These are phyloP conservation scores for Drosophila kurseongensis DNA, from an alignment of 1,140 invertebrate species.

Conservation along the genomic window DNA sequence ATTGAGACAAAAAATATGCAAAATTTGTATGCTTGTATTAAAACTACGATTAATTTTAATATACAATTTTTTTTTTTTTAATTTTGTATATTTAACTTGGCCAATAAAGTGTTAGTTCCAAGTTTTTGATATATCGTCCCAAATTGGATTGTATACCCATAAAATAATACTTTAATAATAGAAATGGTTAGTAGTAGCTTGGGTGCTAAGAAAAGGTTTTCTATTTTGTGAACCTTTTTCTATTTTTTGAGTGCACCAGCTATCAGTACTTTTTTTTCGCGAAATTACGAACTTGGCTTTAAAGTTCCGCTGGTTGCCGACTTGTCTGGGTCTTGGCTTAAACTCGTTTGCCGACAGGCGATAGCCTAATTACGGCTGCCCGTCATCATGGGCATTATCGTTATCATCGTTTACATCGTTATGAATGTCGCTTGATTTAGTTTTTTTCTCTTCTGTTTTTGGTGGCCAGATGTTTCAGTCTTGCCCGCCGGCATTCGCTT, in stretches of 20 bases:
- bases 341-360: conserved; percentile 60
- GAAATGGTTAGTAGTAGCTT: no score
- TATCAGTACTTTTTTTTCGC: conserved; percentile 1
- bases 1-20: no score
- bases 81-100: no score
- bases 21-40: no score
- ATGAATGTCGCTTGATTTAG: conserved; percentile 33
- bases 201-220: no score
- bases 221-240: no score
- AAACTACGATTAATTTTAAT: no score
- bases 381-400: conserved; percentile 37
- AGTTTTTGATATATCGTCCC: no score
- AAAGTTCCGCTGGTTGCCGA: conserved; percentile 49
- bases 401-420: conserved; percentile 39
- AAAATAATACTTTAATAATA: no score
- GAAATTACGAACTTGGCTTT: conserved; percentile 28
- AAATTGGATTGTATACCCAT: no score
- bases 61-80: no score
- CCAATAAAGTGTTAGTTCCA: no score
- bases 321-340: conserved; percentile 45
- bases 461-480: conserved; percentile 31
- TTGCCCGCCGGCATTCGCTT: conserved; percentile 63
- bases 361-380: conserved; percentile 63
- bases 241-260: neutral
- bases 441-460: neutral